Percentiles rank a stretch among this genome's conserved stretches.
Conservation (phyloP, 2,888 invertebrate genomes). For the Coenonympha glycerion region DNA sequence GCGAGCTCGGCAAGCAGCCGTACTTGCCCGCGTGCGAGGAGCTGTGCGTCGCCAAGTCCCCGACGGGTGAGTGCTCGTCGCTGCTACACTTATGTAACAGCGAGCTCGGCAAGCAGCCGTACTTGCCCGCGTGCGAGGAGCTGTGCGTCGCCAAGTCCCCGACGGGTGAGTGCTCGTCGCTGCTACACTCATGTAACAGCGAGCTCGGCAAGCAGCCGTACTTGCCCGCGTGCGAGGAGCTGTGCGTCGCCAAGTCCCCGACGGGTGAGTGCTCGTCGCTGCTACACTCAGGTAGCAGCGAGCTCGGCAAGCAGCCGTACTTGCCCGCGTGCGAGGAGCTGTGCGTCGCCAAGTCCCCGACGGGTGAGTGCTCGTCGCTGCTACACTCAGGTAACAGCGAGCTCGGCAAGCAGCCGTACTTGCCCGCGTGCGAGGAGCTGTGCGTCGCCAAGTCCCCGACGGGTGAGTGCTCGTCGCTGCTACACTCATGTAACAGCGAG, state of each 20-base stretch:
- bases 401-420: conserved; percentile 49
- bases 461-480: conserved; percentile 53
- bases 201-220: conserved; percentile 51
- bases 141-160: conserved; percentile 50
- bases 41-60: conserved; percentile 49
- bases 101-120: conserved; percentile 47
- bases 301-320: conserved; percentile 49
- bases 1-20: conserved; percentile 47
- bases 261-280: conserved; percentile 52
- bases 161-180: conserved; percentile 51
- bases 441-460: conserved; percentile 49
- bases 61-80: conserved; percentile 54
- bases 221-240: conserved; percentile 48
- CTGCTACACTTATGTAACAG: conserved; percentile 54
- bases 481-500: conserved; percentile 52
- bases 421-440: conserved; percentile 51
- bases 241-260: conserved; percentile 50
- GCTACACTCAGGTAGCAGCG: too few species aligned
- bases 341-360: conserved; percentile 48
- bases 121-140: conserved; percentile 52
- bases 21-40: conserved; percentile 55
- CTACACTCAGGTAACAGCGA: conserved; percentile 53
- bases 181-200: conserved; percentile 54
- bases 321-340: conserved; percentile 51
- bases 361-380: too few species aligned